A percentile compares a stretch with the other conserved stretches of the same genome.
phyloP scores from a whole-genome alignment of 2,888 invertebrate genomes.

The Agrypnus murinus region DNA sequence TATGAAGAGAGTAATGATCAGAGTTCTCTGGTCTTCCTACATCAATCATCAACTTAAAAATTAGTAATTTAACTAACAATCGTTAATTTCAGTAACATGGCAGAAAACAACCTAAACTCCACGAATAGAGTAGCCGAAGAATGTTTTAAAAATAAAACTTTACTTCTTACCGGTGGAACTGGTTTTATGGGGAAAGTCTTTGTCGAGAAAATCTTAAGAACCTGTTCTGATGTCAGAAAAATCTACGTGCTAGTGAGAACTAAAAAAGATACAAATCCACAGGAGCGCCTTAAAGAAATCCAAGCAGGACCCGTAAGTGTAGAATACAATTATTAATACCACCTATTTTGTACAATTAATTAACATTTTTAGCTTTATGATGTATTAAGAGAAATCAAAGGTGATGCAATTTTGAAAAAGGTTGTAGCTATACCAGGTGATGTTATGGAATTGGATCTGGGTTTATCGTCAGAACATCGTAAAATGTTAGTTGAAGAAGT shows the following conservation, averaged over 20 bases:
- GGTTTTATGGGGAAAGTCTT: conserved; percentile 97
- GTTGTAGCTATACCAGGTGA: conserved; percentile 54
- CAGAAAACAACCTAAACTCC: neutral
- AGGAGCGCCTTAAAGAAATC: conserved; percentile 83
- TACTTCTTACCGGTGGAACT: conserved; percentile 93
- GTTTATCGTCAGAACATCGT: conserved; percentile 80
- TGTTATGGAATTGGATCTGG: conserved; percentile 73
- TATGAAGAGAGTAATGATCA: too few relatives aligned
- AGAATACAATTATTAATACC: conserved; percentile 48
- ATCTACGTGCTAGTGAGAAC: conserved; percentile 89
- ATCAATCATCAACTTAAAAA: too few relatives aligned
- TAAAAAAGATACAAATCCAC: conserved; percentile 88
- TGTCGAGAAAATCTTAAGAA: conserved; percentile 91
- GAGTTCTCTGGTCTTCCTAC: too few relatives aligned
- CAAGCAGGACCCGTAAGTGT: conserved; percentile 82
- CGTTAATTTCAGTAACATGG: neutral
- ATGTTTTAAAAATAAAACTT: conserved; percentile 72
- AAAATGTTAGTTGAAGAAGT: conserved; percentile 79
- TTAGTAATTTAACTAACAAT: too few relatives aligned
- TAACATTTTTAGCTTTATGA: conserved; percentile 82
- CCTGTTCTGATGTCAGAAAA: conserved; percentile 83
- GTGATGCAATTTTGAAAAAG: conserved; percentile 78
- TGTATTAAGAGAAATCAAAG: conserved; percentile 78
- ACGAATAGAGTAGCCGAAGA: conserved; percentile 76
- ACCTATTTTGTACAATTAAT: neutral